Percentiles rank a stretch among this genome's conserved stretches.
Conservation (phyloP, 2,113 vertebrate genomes). For the Talpa occidentalis region DNA sequence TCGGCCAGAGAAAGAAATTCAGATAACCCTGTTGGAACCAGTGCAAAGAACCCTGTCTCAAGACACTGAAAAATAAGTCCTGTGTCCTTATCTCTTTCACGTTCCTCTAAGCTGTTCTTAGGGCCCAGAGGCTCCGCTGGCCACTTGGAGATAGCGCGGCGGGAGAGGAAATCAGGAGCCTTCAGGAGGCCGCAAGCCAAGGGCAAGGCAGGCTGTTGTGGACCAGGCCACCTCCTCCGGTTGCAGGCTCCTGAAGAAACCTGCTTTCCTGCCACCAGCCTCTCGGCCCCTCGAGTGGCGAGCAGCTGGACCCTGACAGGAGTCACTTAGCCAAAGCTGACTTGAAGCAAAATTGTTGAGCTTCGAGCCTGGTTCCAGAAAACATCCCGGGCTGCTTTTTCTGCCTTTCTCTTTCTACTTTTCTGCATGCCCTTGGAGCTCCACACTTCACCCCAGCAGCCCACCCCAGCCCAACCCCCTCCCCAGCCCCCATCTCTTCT, state of each 20-base stretch:
- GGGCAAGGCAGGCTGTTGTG: too few relatives aligned
- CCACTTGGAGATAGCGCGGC: too few relatives aligned
- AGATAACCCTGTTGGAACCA: not conserved
- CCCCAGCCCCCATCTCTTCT: not conserved
- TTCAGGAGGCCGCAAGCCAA: too few relatives aligned
- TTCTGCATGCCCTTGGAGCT: not conserved
- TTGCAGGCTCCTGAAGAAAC: too few relatives aligned
- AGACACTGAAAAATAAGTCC: not conserved
- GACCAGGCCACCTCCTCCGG: too few relatives aligned
- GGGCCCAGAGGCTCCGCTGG: too few relatives aligned
- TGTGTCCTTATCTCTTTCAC: not conserved
- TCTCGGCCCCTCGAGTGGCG: too few relatives aligned
- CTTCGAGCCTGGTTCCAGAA: not conserved
- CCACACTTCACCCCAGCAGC: not conserved
- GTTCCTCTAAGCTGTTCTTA: not conserved
- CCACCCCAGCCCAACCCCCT: rapidly evolving
- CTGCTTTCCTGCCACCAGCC: too few relatives aligned
- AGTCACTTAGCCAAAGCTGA: not conserved
- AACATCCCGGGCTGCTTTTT: not conserved
- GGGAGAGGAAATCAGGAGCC: too few relatives aligned
- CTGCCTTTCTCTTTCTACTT: not conserved
- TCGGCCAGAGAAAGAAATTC: not conserved
- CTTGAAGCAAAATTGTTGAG: not conserved
- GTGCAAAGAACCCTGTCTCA: not conserved
- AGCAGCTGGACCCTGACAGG: too few relatives aligned